Evolutionary conservation across 2,797 vertebrate genomes (phyloP), one percentile per base, ranked within the genome.

Genomic region (Acrossocheilus fasciatus): DNA sequence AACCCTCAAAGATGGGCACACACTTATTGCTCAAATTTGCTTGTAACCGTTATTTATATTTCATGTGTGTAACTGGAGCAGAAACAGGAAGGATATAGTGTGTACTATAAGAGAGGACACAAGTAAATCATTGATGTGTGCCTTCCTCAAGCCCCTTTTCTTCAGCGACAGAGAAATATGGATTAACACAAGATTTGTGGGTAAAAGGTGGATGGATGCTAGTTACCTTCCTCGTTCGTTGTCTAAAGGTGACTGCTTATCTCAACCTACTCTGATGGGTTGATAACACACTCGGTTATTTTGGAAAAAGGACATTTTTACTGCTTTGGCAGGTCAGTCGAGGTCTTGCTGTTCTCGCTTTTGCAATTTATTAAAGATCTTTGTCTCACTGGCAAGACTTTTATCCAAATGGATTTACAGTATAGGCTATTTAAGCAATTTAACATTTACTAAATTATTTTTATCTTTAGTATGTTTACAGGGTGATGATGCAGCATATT

Each of bases 81-180:
- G 62, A 66, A 83, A 86, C 76, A 36, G 50, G 43, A 86, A 70
- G 50, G 75, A 85, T 75, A 83, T 86, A 74, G 39, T 34, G 64
- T 14, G 1, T 66, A 3, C 45, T 26, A 81, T 74, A 68, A 45
- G 54, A 87, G 57, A 81, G 78, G 62, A 87, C 75, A 39, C 39
- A 2, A 64, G 83, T 90, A 86, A 90, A 90, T 89, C 50, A 87
- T 86, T 86, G 34, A 86, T 87, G 73, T 15, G 11, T 43, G 68
- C 64, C 62, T 57, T 77, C 62, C 76, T 83, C 74, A 36, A 26
- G 20, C 20, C 30, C 4, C 47, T 62, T 43, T 39, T 36, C 75
- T 36, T 59, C 4, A 68, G 57, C 23, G 39, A 30, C 1, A 0
- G n/a, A 66, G 0, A 45, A 15, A 20, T 36, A 9, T 5, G 12